Conservation (phyloP, 2,888 invertebrate species). For the Cataglyphis cursor region DNA sequence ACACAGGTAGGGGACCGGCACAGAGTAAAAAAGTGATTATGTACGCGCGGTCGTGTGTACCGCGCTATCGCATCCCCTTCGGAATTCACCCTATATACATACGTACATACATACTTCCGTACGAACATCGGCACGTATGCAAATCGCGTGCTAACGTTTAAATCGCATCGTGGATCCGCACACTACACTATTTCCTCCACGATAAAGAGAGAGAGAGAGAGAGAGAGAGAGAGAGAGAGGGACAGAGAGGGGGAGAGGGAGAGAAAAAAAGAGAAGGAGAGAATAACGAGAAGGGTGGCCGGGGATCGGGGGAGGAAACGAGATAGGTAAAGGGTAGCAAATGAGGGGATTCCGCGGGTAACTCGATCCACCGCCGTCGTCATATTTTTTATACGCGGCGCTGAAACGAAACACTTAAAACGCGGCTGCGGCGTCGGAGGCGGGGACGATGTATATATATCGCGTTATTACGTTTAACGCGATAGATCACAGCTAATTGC, state of each 20-base stretch:
- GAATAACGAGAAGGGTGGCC: not conserved
- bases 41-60: conserved; percentile 29
- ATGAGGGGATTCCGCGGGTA: conserved; percentile 60
- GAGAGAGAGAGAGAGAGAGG: not conserved
- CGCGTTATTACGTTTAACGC: conserved; percentile 83
- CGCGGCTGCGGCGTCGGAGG: conserved; percentile 76
- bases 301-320: conserved; percentile 34
- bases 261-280: not conserved
- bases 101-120: conserved; percentile 16
- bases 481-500: conserved; percentile 86
- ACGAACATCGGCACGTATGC: conserved; percentile 33
- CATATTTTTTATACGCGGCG: conserved; percentile 72
- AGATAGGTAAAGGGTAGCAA: conserved; percentile 55
- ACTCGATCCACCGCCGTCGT: conserved; percentile 68
- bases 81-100: conserved; percentile 32
- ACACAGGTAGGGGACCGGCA: conserved; percentile 27
- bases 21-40: conserved; percentile 49
- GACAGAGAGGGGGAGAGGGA: too few species aligned
- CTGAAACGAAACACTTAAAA: conserved; percentile 79
- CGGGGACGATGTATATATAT: conserved; percentile 65
- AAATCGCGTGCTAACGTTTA: conserved; percentile 50
- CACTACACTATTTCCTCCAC: not conserved
- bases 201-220: not conserved
- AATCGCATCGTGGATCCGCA: conserved; percentile 30
- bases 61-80: conserved; percentile 33